Evolutionary conservation across 2,113 vertebrate genomes (phyloP), one percentile per base, ranked within the genome.

Genomic region (Pygoscelis adeliae): DNA sequence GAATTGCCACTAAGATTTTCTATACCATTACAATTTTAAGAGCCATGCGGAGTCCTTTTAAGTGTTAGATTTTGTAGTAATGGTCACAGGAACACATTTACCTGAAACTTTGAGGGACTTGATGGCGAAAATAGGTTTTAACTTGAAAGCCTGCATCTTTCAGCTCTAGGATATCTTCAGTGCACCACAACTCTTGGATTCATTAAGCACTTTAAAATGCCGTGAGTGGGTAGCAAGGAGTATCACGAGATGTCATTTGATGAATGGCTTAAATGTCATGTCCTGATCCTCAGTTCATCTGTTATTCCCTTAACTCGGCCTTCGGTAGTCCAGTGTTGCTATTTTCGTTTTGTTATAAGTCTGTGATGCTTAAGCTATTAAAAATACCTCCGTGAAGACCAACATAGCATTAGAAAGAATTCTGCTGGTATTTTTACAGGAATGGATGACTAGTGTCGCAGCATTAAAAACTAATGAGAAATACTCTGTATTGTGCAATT

Each of bases 221-320:
- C 50, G 11, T 6, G 73, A 95, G 95, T 94, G 91, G 93, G 93
- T 70, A 89, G 87, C 10, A 56, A 91, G 82, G 78, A 96, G 32
- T 83, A 87, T 83, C 91, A 91, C 5, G 44, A 72, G 87, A 73
- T 93, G 83, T 53, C 81, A 61, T 85, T 83, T 72, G 69, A 63
- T 83, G 71, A 91, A 83, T 88, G 87, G 80, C 71, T 85, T 83
- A 90, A 95, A 96, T 96, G 93, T 91, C 91, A 40, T 4, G 34
- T 95, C 93, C 89, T 94, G 61, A 78, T 78, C 79, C 56, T 88
- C 59, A 40, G 62, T 96, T 94, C 77, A 87, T 85, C 73, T 87
- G 70, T 77, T 94, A 82, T 27, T 92, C 92, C 83, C 46, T 78
- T 59, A 72, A 63, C 67, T 78, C 40, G 65, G 91, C 72, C 76